A percentile compares a stretch with the other conserved stretches of the same genome.
These are phyloP conservation scores for Casuarius casuarius DNA, from an alignment of 2,113 vertebrate genomes.

Conservation along the genomic window DNA sequence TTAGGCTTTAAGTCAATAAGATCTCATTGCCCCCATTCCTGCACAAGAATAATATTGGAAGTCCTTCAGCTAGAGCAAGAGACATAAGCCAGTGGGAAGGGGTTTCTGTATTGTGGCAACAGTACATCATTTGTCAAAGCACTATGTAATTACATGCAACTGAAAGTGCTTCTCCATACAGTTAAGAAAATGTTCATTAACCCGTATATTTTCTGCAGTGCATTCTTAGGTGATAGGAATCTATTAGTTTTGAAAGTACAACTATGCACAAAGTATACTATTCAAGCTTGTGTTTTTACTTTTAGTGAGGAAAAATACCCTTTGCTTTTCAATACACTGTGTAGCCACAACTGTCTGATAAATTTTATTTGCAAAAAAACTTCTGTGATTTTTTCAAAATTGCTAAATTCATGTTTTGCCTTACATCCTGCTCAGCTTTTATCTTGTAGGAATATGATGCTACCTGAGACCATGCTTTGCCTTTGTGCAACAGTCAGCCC, in stretches of 20 bases:
- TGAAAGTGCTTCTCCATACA: not conserved
- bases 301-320: not conserved
- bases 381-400: not conserved
- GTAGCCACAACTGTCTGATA: not conserved
- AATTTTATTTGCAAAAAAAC: not conserved
- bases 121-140: not conserved
- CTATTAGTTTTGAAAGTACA: not conserved
- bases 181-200: slow-evolving; percentile 9
- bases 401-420: not conserved
- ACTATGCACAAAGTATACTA: not conserved
- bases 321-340: not conserved
- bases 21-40: not conserved
- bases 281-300: not conserved
- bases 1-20: slow-evolving; percentile 40
- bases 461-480: not conserved
- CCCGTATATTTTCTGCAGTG: not conserved
- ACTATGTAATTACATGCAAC: not conserved
- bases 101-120: not conserved
- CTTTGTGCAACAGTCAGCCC: slow-evolving; percentile 41
- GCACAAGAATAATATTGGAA: not conserved
- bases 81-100: not conserved
- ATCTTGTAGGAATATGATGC: not conserved
- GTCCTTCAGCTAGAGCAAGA: not conserved
- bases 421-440: not conserved
- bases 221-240: not conserved